Evolutionary conservation across 2,797 vertebrate genomes (phyloP).

Genomic region (Heteromormyrus szaboi): DNA sequence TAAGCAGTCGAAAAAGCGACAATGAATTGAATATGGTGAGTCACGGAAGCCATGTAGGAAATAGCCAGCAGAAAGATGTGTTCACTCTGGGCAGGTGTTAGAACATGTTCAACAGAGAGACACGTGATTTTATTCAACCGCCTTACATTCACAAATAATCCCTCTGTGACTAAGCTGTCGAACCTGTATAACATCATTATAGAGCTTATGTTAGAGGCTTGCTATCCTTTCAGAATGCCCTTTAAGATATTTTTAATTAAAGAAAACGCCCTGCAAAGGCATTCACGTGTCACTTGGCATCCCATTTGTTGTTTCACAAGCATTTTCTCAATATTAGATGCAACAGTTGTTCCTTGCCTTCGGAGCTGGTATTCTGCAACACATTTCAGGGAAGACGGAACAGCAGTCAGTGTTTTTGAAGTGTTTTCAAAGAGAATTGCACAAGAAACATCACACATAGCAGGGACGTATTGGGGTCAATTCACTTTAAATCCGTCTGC

Average conservation of each 20-base stretch:
- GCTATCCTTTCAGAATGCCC: not conserved
- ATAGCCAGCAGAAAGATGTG: slow-evolving; percentile 5
- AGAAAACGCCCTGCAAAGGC: not conserved
- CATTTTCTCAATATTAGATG: not conserved
- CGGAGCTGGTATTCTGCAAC: not conserved
- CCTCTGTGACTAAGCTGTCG: not conserved
- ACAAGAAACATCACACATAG: not conserved
- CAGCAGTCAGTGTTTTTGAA: not conserved
- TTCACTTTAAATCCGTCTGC: not conserved
- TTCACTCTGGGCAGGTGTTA: slow-evolving; percentile 30
- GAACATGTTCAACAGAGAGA: slow-evolving; percentile 32
- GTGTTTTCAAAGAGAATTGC: not conserved
- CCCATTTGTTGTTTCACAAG: not conserved
- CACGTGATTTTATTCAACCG: not conserved
- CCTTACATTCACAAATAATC: not conserved
- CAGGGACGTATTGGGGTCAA: not conserved
- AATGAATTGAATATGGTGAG: slow-evolving; percentile 28
- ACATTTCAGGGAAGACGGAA: not conserved
- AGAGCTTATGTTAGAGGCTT: not conserved
- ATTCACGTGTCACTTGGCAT: not conserved
- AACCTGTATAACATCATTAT: not conserved
- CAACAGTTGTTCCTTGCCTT: not conserved
- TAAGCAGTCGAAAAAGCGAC: slow-evolving; percentile 21
- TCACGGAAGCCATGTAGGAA: slow-evolving; percentile 21
- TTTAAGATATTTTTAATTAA: not conserved